A percentile compares a stretch with the other conserved stretches of the same genome.
phyloP scores from a whole-genome alignment of 2,113 vertebrate species.

The Myiagra hebetior region DNA sequence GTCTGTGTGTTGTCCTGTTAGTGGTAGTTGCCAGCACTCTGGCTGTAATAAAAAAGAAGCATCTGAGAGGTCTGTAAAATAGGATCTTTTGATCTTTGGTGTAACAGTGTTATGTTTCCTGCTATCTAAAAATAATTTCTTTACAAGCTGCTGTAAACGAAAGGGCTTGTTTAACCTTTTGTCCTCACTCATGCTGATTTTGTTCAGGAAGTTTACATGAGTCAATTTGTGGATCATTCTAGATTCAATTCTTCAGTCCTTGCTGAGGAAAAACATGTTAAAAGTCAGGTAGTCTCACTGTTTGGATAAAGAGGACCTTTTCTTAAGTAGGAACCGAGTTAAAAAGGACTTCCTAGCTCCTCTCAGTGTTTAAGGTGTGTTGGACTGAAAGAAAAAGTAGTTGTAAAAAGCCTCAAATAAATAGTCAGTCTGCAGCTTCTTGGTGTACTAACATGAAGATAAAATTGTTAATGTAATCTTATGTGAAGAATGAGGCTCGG shows the following conservation, averaged over 20 bases:
- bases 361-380: neutral
- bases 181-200: neutral
- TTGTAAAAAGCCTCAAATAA: neutral
- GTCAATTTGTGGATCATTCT: neutral
- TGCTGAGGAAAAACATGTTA: neutral
- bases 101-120: constrained; percentile 21
- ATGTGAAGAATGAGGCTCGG: neutral
- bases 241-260: neutral
- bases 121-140: constrained; percentile 57
- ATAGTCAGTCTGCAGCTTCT: neutral
- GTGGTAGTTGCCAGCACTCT: neutral
- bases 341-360: neutral
- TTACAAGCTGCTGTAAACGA: constrained; percentile 24
- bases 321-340: neutral
- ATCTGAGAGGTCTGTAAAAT: neutral
- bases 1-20: neutral
- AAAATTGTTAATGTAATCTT: neutral
- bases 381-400: neutral
- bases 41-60: neutral
- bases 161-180: constrained; percentile 43
- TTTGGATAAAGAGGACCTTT: neutral
- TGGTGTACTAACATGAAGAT: neutral
- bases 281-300: neutral
- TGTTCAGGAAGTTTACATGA: neutral
- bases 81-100: constrained; percentile 43